Percentiles rank a stretch among this genome's conserved stretches.
These are phyloP conservation scores for Mesitornis unicolor DNA, from an alignment of 2,113 vertebrate genomes.

Conservation along the genomic window DNA sequence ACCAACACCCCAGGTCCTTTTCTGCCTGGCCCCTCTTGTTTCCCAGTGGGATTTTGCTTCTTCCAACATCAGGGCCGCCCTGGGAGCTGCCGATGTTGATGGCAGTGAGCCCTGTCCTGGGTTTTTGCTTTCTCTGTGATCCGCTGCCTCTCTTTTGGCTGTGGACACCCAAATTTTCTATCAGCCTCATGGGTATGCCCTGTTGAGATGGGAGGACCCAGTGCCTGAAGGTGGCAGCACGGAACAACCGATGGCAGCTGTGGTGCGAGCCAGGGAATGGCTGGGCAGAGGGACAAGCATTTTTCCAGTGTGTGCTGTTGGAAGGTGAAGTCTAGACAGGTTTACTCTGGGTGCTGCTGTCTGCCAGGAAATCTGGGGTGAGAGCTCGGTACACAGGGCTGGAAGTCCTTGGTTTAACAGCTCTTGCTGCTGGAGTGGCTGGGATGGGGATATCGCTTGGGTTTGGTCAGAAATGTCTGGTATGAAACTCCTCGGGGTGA, in stretches of 20 bases:
- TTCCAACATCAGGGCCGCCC: too few relatives aligned
- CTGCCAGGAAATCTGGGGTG: neutral
- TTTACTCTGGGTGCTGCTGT: fast-evolving
- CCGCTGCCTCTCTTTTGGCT: fast-evolving
- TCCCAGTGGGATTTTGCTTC: too few relatives aligned
- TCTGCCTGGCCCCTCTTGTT: too few relatives aligned
- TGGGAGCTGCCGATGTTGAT: too few relatives aligned
- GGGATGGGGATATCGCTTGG: fast-evolving
- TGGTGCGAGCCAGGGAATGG: too few relatives aligned
- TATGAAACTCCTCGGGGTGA: too few relatives aligned
- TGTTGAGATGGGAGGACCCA: neutral
- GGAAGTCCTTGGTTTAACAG: fast-evolving
- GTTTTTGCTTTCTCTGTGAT: too few relatives aligned
- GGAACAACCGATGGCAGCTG: neutral
- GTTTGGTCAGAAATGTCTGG: too few relatives aligned
- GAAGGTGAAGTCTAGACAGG: fast-evolving
- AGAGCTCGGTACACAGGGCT: neutral
- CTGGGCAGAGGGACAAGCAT: fast-evolving
- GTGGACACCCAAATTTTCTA: too few relatives aligned
- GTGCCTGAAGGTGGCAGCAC: conserved; percentile 53
- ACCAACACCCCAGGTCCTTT: too few relatives aligned
- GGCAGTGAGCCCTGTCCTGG: too few relatives aligned
- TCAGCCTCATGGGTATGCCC: too few relatives aligned
- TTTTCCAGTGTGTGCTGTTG: fast-evolving
- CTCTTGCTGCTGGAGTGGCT: fast-evolving